These are phyloP conservation scores for Takifugu ocellatus DNA, from an alignment of 2,797 vertebrate genomes.

Conservation along the genomic window DNA sequence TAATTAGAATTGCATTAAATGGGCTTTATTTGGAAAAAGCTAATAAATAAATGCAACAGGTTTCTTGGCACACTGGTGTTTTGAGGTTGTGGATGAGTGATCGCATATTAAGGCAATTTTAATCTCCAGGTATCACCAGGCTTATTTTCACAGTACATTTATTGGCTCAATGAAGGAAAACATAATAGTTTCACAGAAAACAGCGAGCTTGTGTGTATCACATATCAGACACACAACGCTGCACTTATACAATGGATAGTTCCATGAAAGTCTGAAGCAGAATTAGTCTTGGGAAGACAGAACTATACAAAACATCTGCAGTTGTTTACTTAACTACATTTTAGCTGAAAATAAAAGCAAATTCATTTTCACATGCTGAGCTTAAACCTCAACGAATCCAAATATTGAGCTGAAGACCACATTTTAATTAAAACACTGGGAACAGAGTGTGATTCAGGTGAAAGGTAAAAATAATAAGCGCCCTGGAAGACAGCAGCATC, in stretches of 20 bases:
- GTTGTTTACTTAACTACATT: conserved; percentile 55
- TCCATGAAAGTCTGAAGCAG: conserved; percentile 11
- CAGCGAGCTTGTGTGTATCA: conserved; percentile 10
- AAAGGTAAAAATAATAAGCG: conserved; percentile 45
- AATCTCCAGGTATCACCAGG: conserved; percentile 3
- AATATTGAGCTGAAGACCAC: conserved; percentile 57
- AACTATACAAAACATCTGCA: conserved; percentile 45
- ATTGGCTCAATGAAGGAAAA: conserved; percentile 6
- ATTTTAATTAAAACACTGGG: conserved; percentile 60
- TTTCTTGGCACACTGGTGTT: background rate
- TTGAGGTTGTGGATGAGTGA: background rate
- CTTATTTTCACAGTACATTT: conserved; percentile 5
- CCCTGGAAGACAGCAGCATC: conserved; percentile 26
- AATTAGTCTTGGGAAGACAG: conserved; percentile 37
- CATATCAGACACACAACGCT: conserved; percentile 13
- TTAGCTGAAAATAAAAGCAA: conserved; percentile 50
- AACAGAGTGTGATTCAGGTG: conserved; percentile 43
- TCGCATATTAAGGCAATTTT: background rate
- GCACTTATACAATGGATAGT: conserved; percentile 24
- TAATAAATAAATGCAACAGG: conserved; percentile 2
- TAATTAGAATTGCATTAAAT: conserved; percentile 11
- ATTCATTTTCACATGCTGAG: conserved; percentile 63
- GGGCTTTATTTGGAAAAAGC: background rate
- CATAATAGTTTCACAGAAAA: conserved; percentile 9
- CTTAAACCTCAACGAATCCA: conserved; percentile 61